Conservation (phyloP, 2,113 vertebrate genomes). For the Pteronura brasiliensis region DNA sequence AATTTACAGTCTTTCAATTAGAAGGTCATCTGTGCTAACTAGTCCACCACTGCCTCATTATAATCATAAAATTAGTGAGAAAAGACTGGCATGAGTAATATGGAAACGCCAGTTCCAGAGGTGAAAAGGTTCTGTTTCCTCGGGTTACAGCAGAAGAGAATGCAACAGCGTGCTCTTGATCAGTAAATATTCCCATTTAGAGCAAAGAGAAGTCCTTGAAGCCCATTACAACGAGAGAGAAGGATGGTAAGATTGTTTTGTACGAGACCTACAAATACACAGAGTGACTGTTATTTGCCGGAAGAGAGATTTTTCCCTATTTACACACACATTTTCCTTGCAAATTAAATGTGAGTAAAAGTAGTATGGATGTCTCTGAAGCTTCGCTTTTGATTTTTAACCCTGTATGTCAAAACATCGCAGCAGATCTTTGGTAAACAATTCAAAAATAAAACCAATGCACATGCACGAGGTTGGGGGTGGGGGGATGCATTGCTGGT, state of each 20-base stretch:
- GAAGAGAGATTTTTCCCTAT: background rate
- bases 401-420: background rate
- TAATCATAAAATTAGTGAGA: slow-evolving; percentile 85
- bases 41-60: slow-evolving; percentile 84
- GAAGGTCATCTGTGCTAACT: slow-evolving; percentile 86
- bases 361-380: background rate
- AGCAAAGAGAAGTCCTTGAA: slow-evolving; percentile 13
- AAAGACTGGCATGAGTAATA: slow-evolving; percentile 82
- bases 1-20: slow-evolving; percentile 89
- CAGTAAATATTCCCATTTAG: slow-evolving; percentile 62
- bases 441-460: background rate
- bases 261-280: background rate
- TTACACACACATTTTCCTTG: background rate
- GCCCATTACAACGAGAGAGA: background rate
- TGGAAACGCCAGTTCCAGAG: slow-evolving; percentile 63
- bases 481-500: fast-evolving
- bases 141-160: slow-evolving; percentile 53
- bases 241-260: background rate
- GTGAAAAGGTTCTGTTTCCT: slow-evolving; percentile 74
- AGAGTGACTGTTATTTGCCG: background rate
- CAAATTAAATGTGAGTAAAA: slow-evolving; percentile 16
- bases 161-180: slow-evolving; percentile 48
- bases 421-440: background rate
- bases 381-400: slow-evolving; percentile 10
- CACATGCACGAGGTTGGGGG: background rate